These are phyloP conservation scores for Prosopocoilus inquinatus DNA, from an alignment of 2,888 invertebrate species.

Conservation along the genomic window DNA sequence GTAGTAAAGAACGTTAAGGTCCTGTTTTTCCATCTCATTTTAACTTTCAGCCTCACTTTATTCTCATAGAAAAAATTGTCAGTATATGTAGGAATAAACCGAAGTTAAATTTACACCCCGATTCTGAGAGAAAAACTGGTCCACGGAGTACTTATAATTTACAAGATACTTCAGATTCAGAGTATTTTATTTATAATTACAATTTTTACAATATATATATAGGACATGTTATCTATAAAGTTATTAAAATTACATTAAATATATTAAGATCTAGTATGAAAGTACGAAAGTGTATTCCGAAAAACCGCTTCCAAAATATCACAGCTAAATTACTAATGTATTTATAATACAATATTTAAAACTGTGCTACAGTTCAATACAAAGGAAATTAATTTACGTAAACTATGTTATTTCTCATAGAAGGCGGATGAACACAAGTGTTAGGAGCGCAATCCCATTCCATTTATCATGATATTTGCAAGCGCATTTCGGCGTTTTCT, in stretches of 20 bases:
- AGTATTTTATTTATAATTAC: slow-evolving; percentile 17
- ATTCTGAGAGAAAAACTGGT: too few relatives aligned
- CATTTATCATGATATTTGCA: slow-evolving; percentile 97
- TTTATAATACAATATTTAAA: slow-evolving; percentile 32
- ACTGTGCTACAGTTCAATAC: slow-evolving; percentile 7
- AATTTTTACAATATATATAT: slow-evolving; percentile 17
- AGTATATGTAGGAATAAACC: too few relatives aligned
- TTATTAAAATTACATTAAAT: slow-evolving; percentile 23
- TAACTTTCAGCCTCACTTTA: too few relatives aligned
- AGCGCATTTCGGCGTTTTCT: slow-evolving; percentile 86
- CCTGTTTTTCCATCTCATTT: too few relatives aligned
- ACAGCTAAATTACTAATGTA: slow-evolving; percentile 53
- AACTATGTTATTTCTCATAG: slow-evolving; percentile 15
- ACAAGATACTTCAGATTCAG: slow-evolving; percentile 7
- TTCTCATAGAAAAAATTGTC: too few relatives aligned
- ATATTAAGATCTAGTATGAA: slow-evolving; percentile 16
- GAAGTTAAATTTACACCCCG: too few relatives aligned
- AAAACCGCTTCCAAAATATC: slow-evolving; percentile 49
- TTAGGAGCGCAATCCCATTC: slow-evolving; percentile 58
- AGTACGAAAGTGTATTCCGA: slow-evolving; percentile 13
- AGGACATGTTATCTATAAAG: slow-evolving; percentile 16
- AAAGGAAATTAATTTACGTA: slow-evolving; percentile 14
- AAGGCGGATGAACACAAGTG: slow-evolving; percentile 15
- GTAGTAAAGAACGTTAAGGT: too few relatives aligned
- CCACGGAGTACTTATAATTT: neutral